Evolutionary conservation across 1,140 invertebrate genomes (phyloP).

Genomic region (Achroia grisella): DNA sequence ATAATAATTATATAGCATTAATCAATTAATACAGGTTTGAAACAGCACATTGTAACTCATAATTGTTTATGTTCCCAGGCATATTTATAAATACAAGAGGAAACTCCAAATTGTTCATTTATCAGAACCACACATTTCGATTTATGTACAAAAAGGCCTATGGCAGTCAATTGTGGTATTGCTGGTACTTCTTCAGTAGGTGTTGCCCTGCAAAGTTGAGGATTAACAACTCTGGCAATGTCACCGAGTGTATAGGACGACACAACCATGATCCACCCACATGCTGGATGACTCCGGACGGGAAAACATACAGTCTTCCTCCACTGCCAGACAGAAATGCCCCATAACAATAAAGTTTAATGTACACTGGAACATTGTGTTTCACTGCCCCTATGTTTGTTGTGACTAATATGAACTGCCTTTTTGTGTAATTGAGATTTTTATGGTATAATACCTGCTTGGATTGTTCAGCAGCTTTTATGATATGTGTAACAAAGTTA

Average conservation of each 20-base stretch:
- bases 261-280: constrained; percentile 66
- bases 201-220: constrained; percentile 61
- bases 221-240: constrained; percentile 60
- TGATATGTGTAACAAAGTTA: too few relatives aligned
- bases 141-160: constrained; percentile 70
- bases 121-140: constrained; percentile 66
- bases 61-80: constrained; percentile 41
- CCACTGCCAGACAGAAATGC: constrained; percentile 40
- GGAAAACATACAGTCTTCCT: constrained; percentile 58
- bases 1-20: too few relatives aligned
- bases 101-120: constrained; percentile 66
- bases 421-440: constrained; percentile 5
- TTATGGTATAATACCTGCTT: background rate
- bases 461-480: too few relatives aligned
- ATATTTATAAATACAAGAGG: constrained; percentile 68
- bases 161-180: constrained; percentile 67
- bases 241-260: constrained; percentile 56
- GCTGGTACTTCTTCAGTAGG: constrained; percentile 67
- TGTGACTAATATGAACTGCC: constrained; percentile 5
- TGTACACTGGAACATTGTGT: constrained; percentile 32
- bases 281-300: constrained; percentile 66
- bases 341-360: constrained; percentile 24
- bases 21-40: too few relatives aligned
- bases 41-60: constrained; percentile 11
- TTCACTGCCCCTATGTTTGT: constrained; percentile 29